Percentiles rank a stretch among this genome's conserved stretches.
phyloP scores from a whole-genome alignment of 2,888 invertebrate genomes.

The Biston betularia region DNA sequence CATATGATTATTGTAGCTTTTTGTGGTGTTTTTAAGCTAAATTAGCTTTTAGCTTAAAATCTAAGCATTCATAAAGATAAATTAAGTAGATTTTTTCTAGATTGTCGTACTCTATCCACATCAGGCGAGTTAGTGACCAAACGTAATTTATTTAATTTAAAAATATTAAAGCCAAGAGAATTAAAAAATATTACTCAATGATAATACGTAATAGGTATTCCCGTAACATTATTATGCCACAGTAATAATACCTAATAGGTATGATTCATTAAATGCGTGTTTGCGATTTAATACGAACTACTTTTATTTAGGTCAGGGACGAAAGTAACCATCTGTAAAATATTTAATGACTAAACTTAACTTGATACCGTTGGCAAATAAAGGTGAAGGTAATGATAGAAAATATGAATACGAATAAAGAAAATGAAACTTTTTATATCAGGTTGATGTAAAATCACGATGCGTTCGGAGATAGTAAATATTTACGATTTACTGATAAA shows the following conservation, averaged over 20 bases:
- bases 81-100: no score
- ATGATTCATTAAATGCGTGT: constrained; percentile 31
- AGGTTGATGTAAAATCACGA: no score
- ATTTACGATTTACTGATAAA: no score
- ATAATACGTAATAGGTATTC: constrained; percentile 17
- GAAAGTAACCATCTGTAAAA: constrained; percentile 32
- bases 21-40: no score
- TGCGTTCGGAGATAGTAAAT: no score
- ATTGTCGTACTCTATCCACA: no score
- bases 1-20: no score
- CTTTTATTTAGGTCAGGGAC: constrained; percentile 43
- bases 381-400: background rate
- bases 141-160: no score
- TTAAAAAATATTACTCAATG: background rate
- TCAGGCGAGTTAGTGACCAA: no score
- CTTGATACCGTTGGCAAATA: constrained; percentile 18
- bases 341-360: constrained; percentile 39
- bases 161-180: background rate
- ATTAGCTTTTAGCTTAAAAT: no score
- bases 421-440: no score
- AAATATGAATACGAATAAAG: background rate
- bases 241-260: constrained; percentile 17
- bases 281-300: constrained; percentile 20
- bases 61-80: no score
- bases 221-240: constrained; percentile 3